phyloP scores from a whole-genome alignment of 2,797 vertebrate species.

The Dallia pectoralis region DNA sequence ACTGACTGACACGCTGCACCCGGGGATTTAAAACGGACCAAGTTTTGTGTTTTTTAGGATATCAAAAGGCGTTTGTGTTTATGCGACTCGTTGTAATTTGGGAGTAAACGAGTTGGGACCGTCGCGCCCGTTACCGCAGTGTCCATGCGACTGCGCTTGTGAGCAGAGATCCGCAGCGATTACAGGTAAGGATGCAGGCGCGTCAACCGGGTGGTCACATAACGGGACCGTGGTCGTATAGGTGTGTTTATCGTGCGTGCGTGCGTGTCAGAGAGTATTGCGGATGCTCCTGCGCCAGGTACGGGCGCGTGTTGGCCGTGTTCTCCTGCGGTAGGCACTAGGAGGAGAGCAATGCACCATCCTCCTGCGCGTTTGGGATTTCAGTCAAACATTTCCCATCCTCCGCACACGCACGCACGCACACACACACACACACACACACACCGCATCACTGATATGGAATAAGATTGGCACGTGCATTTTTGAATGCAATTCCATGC shows the following conservation, averaged over 20 bases:
- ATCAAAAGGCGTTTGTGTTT: slow-evolving; percentile 50
- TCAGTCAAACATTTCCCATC: slow-evolving; percentile 15
- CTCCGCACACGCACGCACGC: no score
- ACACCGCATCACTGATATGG: slow-evolving; percentile 14
- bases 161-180: slow-evolving; percentile 78
- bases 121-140: slow-evolving; percentile 88
- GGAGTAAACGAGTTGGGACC: slow-evolving; percentile 68
- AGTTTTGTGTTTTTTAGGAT: slow-evolving; percentile 61
- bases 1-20: slow-evolving; percentile 45
- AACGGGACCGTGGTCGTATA: slow-evolving; percentile 17
- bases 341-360: slow-evolving; percentile 68
- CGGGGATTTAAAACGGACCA: slow-evolving; percentile 66
- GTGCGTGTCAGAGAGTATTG: slow-evolving; percentile 26
- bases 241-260: slow-evolving; percentile 13
- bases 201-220: slow-evolving; percentile 38
- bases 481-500: neutral
- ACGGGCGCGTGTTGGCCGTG: slow-evolving; percentile 70
- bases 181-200: slow-evolving; percentile 86
- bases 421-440: no score
- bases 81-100: slow-evolving; percentile 68
- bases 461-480: neutral
- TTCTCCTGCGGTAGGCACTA: slow-evolving; percentile 41
- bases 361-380: slow-evolving; percentile 52
- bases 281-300: slow-evolving; percentile 61
- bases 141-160: slow-evolving; percentile 87